phyloP scores from a whole-genome alignment of 2,888 invertebrate genomes.

The Zele albiditarsus region DNA sequence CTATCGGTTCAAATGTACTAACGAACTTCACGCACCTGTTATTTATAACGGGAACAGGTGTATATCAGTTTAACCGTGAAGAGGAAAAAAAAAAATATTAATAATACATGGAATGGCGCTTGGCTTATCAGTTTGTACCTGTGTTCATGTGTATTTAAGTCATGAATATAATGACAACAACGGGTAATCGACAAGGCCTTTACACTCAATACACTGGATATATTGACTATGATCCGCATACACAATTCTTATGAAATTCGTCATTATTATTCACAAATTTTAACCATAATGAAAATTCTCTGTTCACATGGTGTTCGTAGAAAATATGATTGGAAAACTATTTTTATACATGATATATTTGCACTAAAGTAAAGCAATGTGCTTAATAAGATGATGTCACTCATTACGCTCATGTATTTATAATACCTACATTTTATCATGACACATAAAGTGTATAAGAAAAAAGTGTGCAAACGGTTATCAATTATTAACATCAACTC shows the following conservation, averaged over 20 bases:
- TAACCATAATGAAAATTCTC: neutral
- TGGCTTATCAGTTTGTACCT: neutral
- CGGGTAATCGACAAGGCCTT: neutral
- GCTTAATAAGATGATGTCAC: neutral
- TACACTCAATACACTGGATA: neutral
- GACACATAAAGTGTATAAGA: too few species aligned
- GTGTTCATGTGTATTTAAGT: neutral
- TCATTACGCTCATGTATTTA: neutral
- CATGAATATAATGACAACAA: neutral
- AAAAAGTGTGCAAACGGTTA: too few species aligned
- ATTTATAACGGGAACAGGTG: neutral
- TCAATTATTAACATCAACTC: too few species aligned
- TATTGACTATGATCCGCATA: neutral
- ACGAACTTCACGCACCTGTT: neutral
- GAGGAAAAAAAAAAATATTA: neutral
- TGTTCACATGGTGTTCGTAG: neutral
- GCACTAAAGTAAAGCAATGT: neutral
- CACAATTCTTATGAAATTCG: too few species aligned
- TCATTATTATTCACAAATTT: neutral
- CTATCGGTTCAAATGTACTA: neutral
- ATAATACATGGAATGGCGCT: neutral
- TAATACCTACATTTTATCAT: too few species aligned
- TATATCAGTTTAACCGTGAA: neutral
- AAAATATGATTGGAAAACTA: neutral
- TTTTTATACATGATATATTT: neutral